Evolutionary conservation across 1,140 invertebrate species (phyloP).

Genomic region (Zaprionus tsacasi): DNA sequence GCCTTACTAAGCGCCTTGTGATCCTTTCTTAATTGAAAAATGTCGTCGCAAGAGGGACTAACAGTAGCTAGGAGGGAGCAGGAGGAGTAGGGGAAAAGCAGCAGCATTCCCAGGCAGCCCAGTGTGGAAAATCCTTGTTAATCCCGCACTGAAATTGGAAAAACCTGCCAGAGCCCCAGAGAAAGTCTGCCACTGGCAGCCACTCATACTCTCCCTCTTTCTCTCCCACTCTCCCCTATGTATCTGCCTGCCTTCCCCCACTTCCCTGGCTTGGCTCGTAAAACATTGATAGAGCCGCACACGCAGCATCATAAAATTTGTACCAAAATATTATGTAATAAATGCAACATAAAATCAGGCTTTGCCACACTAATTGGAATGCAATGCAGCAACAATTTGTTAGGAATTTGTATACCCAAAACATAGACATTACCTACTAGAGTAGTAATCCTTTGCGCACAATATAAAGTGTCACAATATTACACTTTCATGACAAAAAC

Average conservation of each 20-base stretch:
- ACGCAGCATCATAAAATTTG: slow-evolving; percentile 65
- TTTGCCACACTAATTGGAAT: slow-evolving; percentile 78
- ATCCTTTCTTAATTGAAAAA: slow-evolving; percentile 84
- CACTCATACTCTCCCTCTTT: neutral
- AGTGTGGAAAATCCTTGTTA: slow-evolving; percentile 72
- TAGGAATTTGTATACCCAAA: slow-evolving; percentile 33
- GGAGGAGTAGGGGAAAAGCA: slow-evolving; percentile 21
- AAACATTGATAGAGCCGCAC: slow-evolving; percentile 65
- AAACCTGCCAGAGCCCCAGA: slow-evolving; percentile 67
- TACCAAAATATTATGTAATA: slow-evolving; percentile 78
- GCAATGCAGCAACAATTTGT: slow-evolving; percentile 66
- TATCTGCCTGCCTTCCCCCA: neutral
- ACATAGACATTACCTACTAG: slow-evolving; percentile 57
- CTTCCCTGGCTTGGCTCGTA: slow-evolving; percentile 52
- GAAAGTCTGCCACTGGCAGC: neutral
- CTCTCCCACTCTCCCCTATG: neutral
- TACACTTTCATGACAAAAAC: slow-evolving; percentile 72
- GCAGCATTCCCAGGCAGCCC: slow-evolving; percentile 31
- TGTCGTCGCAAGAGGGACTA: slow-evolving; percentile 68
- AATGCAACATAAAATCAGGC: slow-evolving; percentile 81
- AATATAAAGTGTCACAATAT: slow-evolving; percentile 84
- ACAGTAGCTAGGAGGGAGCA: neutral
- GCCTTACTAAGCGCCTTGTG: slow-evolving; percentile 80
- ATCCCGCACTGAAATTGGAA: slow-evolving; percentile 81
- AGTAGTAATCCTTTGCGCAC: slow-evolving; percentile 56